A percentile compares a stretch with the other conserved stretches of the same genome.
These are phyloP conservation scores for Hemitrygon akajei DNA, from an alignment of 2,797 vertebrate species.

Conservation along the genomic window DNA sequence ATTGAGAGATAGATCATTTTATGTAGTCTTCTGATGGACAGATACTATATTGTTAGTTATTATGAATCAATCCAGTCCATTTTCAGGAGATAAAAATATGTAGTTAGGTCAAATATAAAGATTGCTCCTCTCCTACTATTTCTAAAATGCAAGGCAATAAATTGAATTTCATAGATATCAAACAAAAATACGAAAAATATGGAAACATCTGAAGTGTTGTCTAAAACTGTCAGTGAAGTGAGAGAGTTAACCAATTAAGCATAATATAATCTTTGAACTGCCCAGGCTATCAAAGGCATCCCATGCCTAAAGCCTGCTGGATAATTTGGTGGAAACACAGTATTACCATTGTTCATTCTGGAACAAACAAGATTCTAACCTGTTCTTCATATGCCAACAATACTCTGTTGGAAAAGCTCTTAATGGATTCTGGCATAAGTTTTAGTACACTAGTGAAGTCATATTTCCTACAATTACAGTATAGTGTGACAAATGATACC, in stretches of 20 bases:
- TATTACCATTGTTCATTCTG: conserved; percentile 35
- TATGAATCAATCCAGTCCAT: background rate
- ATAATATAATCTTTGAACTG: conserved; percentile 8
- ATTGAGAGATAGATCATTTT: background rate
- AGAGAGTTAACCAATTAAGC: conserved; percentile 33
- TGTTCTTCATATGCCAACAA: conserved; percentile 34
- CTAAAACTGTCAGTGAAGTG: background rate
- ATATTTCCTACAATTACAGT: conserved; percentile 37
- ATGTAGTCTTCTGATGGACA: background rate
- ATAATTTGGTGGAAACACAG: conserved; percentile 13
- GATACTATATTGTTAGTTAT: background rate
- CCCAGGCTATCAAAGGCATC: conserved; percentile 26
- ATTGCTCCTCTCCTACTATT: background rate
- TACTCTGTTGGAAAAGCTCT: conserved; percentile 28
- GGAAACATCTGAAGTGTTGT: background rate
- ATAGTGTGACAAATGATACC: conserved; percentile 35
- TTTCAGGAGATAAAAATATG: background rate
- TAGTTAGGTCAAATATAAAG: background rate
- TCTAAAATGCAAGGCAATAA: background rate
- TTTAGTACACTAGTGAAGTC: conserved; percentile 33
- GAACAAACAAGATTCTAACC: conserved; percentile 35
- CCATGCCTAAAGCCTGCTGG: conserved; percentile 16
- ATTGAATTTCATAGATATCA: background rate
- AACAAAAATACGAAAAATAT: background rate
- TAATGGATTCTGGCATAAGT: conserved; percentile 34